Conservation (phyloP, 2,888 invertebrate genomes). For the Epinotia bilunana region DNA sequence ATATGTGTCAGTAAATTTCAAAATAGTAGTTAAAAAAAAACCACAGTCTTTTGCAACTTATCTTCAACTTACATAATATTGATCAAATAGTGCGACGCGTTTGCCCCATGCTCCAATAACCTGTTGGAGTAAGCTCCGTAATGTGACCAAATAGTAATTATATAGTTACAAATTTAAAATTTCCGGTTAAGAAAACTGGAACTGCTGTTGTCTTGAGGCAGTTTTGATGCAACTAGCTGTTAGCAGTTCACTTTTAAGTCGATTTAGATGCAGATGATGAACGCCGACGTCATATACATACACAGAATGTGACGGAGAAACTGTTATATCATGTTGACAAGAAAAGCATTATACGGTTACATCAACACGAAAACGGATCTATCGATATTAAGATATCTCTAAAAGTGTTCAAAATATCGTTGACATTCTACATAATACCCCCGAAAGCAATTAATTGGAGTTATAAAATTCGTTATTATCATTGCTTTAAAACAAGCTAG, state of each 20-base stretch:
- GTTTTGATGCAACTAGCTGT: conserved; percentile 1
- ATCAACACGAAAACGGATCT: conserved; percentile 8
- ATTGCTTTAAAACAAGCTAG: too few relatives aligned
- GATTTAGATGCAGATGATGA: conserved; percentile 14
- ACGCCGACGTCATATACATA: conserved; percentile 18
- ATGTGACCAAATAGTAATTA: conserved; percentile 40
- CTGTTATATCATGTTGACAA: conserved; percentile 35
- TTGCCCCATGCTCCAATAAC: conserved; percentile 36
- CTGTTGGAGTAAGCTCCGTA: conserved; percentile 32
- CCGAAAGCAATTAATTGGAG: neutral
- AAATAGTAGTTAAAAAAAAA: neutral
- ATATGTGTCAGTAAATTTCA: neutral
- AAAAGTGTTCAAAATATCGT: neutral
- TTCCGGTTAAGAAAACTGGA: too few relatives aligned
- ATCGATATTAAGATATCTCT: neutral
- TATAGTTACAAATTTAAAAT: too few relatives aligned
- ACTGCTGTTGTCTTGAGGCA: neutral
- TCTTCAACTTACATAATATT: conserved; percentile 31
- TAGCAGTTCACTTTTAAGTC: neutral
- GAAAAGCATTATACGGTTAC: conserved; percentile 14
- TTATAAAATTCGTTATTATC: neutral
- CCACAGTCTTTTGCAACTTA: conserved; percentile 22
- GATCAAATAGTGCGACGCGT: conserved; percentile 20
- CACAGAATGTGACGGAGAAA: conserved; percentile 22
- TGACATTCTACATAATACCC: neutral